Evolutionary conservation across 2,797 vertebrate genomes (phyloP), one percentile per base, ranked within the genome.

Genomic region (Trachurus trachurus): DNA sequence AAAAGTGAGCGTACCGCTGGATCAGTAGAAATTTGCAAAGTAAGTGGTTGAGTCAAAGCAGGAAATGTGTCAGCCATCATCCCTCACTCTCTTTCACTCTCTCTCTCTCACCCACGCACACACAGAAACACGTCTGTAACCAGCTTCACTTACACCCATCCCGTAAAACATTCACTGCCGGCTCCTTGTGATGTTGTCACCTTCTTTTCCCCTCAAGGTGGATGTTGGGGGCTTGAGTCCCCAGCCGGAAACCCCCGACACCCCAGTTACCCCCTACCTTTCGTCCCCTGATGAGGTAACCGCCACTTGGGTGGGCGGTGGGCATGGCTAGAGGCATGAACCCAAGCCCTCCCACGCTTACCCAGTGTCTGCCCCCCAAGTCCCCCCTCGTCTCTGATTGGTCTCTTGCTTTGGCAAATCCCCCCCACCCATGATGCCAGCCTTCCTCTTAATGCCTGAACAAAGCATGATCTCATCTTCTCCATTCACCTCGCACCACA

Each of bases 231-330:
- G 78, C 61, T 90, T 92, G 91, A 85, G 90, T 90, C 89, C 87
- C 93, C 94, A 93, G 93, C 91, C 90, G 85, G 94, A 92, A 76
- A 94, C 94, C 89, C 84, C 95, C 22, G 94, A 96, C 93, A 95
- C 93, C 93, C 93, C 93, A 81, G 92, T 88, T 83, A 83, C 92
- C 89, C 91, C 93, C 80, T 86, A 88, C 87, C 83, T 92, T 86
- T 80, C 89, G 5, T 93, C 95, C 89, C 93, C 94, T 1, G 88
- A 94, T 73, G 92, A 96, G 96, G 95, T 96, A 96, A 96, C 89
- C 37, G 44, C 81, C 82, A 78, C 65, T 29, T 76, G n/a, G 54
- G 56, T 34, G 66, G 67, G 64, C 67, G 76, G 83, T 71, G 78
- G 82, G 75, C 22, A 19, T 69, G 82, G 74, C 71, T 40, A 26